These are phyloP conservation scores for Varecia variegata DNA, from an alignment of 2,797 vertebrate species.

Conservation along the genomic window DNA sequence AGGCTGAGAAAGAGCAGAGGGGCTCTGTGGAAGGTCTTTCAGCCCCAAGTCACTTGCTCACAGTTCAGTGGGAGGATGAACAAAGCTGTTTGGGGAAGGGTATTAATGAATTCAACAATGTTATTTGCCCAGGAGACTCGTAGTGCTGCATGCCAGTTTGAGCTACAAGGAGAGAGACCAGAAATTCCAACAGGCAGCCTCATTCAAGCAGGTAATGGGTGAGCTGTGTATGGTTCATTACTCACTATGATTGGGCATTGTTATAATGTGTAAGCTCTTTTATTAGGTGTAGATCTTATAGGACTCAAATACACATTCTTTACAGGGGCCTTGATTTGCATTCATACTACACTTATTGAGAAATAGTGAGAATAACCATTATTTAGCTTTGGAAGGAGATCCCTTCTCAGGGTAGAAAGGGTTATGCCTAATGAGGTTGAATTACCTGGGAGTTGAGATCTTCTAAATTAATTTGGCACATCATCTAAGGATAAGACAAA, in stretches of 20 bases:
- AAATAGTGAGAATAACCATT: neutral
- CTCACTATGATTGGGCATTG: neutral
- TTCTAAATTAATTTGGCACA: neutral
- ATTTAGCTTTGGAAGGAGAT: neutral
- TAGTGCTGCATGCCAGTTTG: neutral
- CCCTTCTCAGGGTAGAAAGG: neutral
- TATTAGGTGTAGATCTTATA: constrained; percentile 2
- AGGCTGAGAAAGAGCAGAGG: constrained; percentile 70
- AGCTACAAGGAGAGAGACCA: constrained; percentile 55
- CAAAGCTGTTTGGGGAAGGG: neutral
- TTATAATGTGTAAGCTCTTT: constrained; percentile 17
- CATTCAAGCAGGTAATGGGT: constrained; percentile 26
- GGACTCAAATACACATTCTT: neutral
- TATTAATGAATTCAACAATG: constrained; percentile 52
- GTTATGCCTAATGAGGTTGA: neutral
- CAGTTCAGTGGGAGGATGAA: neutral
- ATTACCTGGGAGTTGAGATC: neutral
- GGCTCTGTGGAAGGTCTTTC: constrained; percentile 69
- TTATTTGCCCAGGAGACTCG: constrained; percentile 17
- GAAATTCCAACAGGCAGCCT: constrained; percentile 3
- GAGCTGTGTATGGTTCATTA: neutral
- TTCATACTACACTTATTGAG: neutral
- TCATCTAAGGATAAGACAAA: neutral
- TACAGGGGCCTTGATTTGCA: neutral
- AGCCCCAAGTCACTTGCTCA: constrained; percentile 58